phyloP scores from a whole-genome alignment of 2,888 invertebrate species.

The Orchestes rusci region DNA sequence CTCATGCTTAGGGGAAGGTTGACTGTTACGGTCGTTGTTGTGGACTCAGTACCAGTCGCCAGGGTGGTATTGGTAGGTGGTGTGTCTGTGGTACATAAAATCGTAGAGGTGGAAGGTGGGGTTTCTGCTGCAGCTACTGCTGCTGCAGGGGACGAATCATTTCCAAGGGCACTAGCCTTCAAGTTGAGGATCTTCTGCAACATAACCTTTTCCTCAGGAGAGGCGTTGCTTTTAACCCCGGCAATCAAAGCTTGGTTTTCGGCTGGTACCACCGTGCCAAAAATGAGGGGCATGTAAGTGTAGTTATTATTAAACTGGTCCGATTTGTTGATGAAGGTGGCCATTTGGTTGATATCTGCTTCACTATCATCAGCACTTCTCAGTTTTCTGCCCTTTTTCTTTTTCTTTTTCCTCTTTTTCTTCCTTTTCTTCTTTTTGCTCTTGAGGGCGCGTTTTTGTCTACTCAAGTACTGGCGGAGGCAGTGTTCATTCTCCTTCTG shows the following conservation, averaged over 20 bases:
- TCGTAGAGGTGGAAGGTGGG: neutral
- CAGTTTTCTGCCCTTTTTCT: neutral
- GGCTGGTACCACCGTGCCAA: conserved; percentile 23
- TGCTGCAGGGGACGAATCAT: no score
- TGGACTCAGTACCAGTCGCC: neutral
- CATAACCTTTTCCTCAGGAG: conserved; percentile 15
- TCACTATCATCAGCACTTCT: conserved; percentile 10
- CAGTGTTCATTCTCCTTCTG: conserved; percentile 21
- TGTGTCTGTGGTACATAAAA: neutral
- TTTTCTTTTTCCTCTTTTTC: conserved; percentile 16
- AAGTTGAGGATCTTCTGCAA: conserved; percentile 16
- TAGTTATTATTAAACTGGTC: conserved; percentile 25
- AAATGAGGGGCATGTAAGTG: conserved; percentile 29
- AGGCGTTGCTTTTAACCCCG: conserved; percentile 15
- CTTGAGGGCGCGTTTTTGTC: conserved; percentile 24
- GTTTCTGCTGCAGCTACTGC: no score
- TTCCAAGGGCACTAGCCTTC: no score
- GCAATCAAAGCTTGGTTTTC: conserved; percentile 10
- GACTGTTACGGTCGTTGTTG: no score
- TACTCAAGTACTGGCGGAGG: conserved; percentile 22
- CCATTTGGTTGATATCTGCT: conserved; percentile 17
- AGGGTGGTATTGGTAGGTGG: neutral
- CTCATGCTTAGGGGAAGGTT: conserved; percentile 17
- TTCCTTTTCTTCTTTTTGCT: conserved; percentile 17
- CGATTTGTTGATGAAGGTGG: conserved; percentile 26